These are phyloP conservation scores for Mustela nigripes DNA, from an alignment of 2,113 vertebrate species.

Conservation along the genomic window DNA sequence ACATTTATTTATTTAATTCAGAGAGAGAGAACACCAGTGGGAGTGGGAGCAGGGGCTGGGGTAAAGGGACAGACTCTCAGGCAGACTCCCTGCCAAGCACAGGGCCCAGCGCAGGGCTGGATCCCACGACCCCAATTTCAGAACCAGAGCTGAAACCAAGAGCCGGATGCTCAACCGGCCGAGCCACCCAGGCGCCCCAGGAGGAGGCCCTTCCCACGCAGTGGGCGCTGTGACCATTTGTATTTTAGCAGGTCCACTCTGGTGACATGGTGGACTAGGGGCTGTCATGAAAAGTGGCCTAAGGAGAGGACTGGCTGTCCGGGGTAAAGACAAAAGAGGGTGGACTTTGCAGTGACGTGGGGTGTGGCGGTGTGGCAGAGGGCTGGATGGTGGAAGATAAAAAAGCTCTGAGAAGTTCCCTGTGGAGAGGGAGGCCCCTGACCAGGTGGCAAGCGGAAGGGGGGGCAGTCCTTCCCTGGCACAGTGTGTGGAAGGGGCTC, in stretches of 20 bases:
- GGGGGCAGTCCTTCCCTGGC: neutral
- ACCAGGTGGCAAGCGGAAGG: neutral
- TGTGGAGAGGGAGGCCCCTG: neutral
- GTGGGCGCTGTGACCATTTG: rapidly evolving
- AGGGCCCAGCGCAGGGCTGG: neutral
- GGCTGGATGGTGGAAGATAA: neutral
- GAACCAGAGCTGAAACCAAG: neutral
- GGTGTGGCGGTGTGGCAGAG: neutral
- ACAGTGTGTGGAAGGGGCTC: neutral
- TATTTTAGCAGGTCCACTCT: neutral
- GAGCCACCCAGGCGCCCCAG: neutral
- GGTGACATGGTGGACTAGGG: neutral
- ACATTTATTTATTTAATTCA: neutral
- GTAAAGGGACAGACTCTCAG: neutral
- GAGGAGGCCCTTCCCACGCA: neutral
- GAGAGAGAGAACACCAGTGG: neutral
- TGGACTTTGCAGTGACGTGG: neutral
- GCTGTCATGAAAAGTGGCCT: rapidly evolving
- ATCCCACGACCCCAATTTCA: neutral
- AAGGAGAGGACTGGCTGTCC: neutral
- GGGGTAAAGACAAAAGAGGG: neutral
- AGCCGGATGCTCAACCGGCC: neutral
- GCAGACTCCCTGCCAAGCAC: neutral
- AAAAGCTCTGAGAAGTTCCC: neutral
- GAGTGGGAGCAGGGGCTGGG: neutral